Evolutionary conservation across 2,888 invertebrate species (phyloP).

Genomic region (Didymodactylos carnosus): DNA sequence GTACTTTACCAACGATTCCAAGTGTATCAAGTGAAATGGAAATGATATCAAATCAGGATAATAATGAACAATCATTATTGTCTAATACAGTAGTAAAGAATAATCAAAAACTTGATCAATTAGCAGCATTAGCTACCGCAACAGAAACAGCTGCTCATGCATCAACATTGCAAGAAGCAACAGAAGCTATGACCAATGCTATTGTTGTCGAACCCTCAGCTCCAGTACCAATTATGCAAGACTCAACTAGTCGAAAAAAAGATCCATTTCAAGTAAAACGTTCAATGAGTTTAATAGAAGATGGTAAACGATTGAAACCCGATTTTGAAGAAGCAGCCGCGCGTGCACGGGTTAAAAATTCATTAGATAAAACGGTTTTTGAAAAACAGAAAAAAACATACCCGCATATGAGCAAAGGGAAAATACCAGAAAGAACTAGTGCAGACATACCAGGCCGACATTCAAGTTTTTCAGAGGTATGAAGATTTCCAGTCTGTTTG

Average conservation of each 20-base stretch:
- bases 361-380: neutral
- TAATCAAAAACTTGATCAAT: too few species aligned
- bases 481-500: neutral
- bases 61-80: too few species aligned
- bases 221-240: neutral
- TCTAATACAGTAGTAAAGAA: too few species aligned
- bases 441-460: neutral
- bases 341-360: neutral
- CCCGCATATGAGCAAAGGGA: neutral
- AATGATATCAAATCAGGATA: too few species aligned
- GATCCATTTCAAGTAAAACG: neutral
- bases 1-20: neutral
- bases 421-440: neutral
- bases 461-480: neutral
- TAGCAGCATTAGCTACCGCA: too few species aligned
- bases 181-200: too few species aligned
- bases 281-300: neutral
- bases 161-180: neutral
- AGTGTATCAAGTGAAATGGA: too few species aligned
- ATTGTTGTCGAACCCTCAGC: too few species aligned
- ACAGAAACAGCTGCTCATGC: neutral
- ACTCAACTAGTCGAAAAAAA: too few species aligned
- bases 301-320: neutral
- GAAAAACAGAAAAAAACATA: neutral
- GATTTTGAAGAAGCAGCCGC: conserved; percentile 1